A percentile compares a stretch with the other conserved stretches of the same genome.
phyloP scores from a whole-genome alignment of 2,113 vertebrate species.

The Hiodon alosoides region DNA sequence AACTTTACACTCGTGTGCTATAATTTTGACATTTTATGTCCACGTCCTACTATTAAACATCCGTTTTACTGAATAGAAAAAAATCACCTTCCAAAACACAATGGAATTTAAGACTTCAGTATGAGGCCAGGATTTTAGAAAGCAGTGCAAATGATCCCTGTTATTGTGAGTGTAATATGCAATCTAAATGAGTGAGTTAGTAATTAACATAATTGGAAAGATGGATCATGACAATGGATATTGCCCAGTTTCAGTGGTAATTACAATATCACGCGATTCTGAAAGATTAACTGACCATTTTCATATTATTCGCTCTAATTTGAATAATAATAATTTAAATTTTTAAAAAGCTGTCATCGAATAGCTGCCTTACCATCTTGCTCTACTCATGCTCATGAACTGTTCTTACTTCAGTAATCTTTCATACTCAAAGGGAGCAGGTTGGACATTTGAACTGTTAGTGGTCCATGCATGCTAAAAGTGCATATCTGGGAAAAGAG shows the following conservation, averaged over 20 bases:
- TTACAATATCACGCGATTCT: not conserved
- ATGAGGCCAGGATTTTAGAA: not conserved
- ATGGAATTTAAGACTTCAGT: not conserved
- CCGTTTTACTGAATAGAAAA: not conserved
- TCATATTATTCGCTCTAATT: not conserved
- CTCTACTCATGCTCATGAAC: no score
- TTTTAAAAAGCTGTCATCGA: not conserved
- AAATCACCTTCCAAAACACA: not conserved
- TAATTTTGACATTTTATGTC: not conserved
- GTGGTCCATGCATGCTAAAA: not conserved
- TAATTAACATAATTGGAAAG: slow-evolving; percentile 17
- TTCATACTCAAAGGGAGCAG: no score
- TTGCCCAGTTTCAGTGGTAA: not conserved
- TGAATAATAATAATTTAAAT: no score
- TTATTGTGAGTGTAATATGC: slow-evolving; percentile 2
- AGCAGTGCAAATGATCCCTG: not conserved
- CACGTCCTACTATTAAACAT: not conserved
- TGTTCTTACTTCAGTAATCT: no score
- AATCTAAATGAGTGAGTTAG: not conserved
- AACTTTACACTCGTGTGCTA: no score
- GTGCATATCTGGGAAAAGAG: not conserved
- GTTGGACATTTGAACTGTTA: not conserved
- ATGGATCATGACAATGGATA: not conserved
- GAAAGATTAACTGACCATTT: not conserved
- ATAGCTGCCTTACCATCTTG: not conserved